Base-by-base conservation (phyloP, 2,888 invertebrate species). In the Salticus scenicus region DNA sequence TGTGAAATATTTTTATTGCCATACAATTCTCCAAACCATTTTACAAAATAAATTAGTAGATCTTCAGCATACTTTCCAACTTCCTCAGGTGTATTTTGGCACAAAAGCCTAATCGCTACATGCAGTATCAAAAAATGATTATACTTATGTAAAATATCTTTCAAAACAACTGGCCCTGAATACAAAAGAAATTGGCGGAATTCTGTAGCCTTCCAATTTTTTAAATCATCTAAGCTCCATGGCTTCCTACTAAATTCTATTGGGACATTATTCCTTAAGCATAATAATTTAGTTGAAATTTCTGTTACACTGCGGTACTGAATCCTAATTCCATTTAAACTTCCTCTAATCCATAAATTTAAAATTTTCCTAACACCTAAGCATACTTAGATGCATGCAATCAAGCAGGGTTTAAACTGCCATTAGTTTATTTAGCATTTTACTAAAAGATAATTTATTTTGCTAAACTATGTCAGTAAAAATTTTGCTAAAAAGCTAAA, bases 361-460 rank as follows among this genome's bases (percentile, higher is more conserved):
- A n/a, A n/a, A 5, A n/a, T 89, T 67, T 88, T 89, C 67, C 89
- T 88, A n/a, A 90, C 89, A 14, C 90, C 90, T 24, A 90, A 83
- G 57, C 89, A 90, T 8, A 89, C 87, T n/a, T 12, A 90, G 76
- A 72, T 90, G 91, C 90, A 90, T 89, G 77, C 89, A n/a, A n/a
- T n/a, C n/a, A n/a, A n/a, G n/a, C n/a, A n/a, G n/a, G n/a, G n/a
- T n/a, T n/a, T n/a, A n/a, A n/a, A n/a, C n/a, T n/a, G n/a, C n/a
- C n/a, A n/a, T n/a, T n/a, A n/a, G n/a, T n/a, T n/a, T n/a, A n/a
- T n/a, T n/a, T n/a, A n/a, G n/a, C n/a, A n/a, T n/a, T n/a, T n/a
- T n/a, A n/a, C n/a, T n/a, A n/a, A n/a, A n/a, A n/a, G n/a, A n/a
- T n/a, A n/a, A n/a, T n/a, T n/a, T n/a, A n/a, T n/a, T n/a, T n/a